Evolutionary conservation across 2,888 invertebrate genomes (phyloP).

Genomic region (Microctonus aethiopoides): DNA sequence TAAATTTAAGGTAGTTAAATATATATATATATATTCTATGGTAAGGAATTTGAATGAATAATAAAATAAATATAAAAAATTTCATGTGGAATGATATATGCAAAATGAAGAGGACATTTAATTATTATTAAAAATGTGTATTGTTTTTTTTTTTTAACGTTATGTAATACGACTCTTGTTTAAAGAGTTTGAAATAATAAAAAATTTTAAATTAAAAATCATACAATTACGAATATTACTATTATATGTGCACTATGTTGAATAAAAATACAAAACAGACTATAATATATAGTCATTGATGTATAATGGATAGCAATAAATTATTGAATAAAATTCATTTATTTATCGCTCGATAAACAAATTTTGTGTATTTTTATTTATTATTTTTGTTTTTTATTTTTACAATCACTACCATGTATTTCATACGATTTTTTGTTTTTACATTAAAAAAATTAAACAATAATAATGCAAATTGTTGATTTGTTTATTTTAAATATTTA

Average conservation of each 20-base stretch:
- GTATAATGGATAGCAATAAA: not conserved
- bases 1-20: not conserved
- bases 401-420: not conserved
- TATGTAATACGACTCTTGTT: not conserved
- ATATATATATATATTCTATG: no score
- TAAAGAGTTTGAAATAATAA: no score
- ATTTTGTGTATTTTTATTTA: not conserved
- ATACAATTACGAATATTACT: not conserved
- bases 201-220: conserved; percentile 19
- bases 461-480: no score
- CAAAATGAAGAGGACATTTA: not conserved
- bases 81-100: not conserved
- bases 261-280: conserved; percentile 1
- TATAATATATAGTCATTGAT: not conserved
- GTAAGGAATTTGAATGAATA: not conserved
- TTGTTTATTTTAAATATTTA: not conserved
- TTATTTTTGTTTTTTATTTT: not conserved
- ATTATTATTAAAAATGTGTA: not conserved
- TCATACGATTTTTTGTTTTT: no score
- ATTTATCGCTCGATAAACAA: conserved; percentile 48
- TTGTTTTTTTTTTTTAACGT: not conserved
- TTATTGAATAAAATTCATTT: conserved; percentile 55
- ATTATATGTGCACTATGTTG: not conserved
- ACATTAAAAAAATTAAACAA: no score
- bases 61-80: not conserved